Conservation (phyloP, 64 coral and sea anemone genomes). For the Stichodactyla helianthus region DNA sequence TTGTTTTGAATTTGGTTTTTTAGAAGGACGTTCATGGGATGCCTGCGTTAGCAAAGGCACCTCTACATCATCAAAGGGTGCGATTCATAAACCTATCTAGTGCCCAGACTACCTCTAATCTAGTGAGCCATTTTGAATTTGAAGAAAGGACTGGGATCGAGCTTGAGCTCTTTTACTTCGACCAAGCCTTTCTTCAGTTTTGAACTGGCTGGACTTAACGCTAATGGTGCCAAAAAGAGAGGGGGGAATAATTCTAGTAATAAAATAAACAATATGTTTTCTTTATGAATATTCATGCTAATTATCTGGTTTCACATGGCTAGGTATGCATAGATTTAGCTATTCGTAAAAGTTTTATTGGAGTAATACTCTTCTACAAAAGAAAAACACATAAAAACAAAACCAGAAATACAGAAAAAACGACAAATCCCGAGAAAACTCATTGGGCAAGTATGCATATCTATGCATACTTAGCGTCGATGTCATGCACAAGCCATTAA, state of each 20-base stretch:
- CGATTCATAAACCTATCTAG: conserved; percentile 10
- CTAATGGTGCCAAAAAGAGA: not conserved
- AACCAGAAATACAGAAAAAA: too few species aligned
- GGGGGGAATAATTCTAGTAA: not conserved
- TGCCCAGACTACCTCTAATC: not conserved
- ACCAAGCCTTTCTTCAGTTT: not conserved
- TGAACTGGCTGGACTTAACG: not conserved
- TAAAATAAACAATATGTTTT: too few species aligned
- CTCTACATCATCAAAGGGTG: conserved; percentile 87
- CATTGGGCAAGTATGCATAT: too few species aligned
- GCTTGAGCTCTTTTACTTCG: not conserved
- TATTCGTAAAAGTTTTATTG: too few species aligned
- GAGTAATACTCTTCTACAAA: too few species aligned
- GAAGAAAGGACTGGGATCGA: not conserved
- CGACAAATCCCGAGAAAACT: too few species aligned
- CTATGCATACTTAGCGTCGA: too few species aligned
- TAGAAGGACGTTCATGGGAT: conserved; percentile 87
- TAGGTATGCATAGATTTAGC: too few species aligned
- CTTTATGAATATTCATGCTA: too few species aligned
- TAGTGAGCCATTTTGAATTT: not conserved
- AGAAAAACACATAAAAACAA: too few species aligned
- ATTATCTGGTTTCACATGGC: too few species aligned
- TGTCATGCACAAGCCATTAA: too few species aligned
- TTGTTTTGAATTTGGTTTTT: conserved; percentile 41
- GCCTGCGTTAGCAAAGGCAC: conserved; percentile 93